phyloP scores from a whole-genome alignment of 2,888 invertebrate genomes.

The Stegana nigrithorax region DNA sequence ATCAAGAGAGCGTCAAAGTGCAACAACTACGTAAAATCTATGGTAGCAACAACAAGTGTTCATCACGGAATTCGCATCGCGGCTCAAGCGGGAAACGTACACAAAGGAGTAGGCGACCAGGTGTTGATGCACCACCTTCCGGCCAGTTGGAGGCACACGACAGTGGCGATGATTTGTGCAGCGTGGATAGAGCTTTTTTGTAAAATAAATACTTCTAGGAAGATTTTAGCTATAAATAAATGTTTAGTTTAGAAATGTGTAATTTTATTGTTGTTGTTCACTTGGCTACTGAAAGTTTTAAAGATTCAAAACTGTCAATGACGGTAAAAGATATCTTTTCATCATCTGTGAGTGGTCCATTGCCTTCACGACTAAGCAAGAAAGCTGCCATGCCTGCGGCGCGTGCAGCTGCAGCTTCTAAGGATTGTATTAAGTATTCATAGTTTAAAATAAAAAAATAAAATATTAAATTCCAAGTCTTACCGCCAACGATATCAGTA shows the following conservation, averaged over 20 bases:
- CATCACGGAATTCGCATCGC: conserved; percentile 45
- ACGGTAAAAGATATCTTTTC: conserved; percentile 72
- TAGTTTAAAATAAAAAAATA: not conserved
- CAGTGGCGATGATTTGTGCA: conserved; percentile 64
- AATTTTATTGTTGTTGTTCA: conserved; percentile 26
- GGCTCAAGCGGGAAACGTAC: conserved; percentile 23
- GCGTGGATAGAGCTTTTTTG: conserved; percentile 64
- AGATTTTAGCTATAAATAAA: conserved; percentile 17
- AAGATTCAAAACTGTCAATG: conserved; percentile 72
- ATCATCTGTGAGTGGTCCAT: conserved; percentile 76
- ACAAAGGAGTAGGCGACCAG: conserved; percentile 32
- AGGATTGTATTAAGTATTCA: not conserved
- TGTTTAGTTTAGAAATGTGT: conserved; percentile 4
- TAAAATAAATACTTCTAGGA: conserved; percentile 29
- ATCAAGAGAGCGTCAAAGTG: conserved; percentile 33
- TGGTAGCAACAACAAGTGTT: conserved; percentile 34
- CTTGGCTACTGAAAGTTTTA: conserved; percentile 23
- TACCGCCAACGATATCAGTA: conserved; percentile 87
- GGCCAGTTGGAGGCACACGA: conserved; percentile 30
- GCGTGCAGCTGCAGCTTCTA: conserved; percentile 87
- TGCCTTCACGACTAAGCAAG: conserved; percentile 83
- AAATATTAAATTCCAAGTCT: conserved; percentile 67
- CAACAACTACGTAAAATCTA: conserved; percentile 54
- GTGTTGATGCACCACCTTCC: not conserved
- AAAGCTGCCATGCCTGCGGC: conserved; percentile 78